A percentile compares a stretch with the other conserved stretches of the same genome.
Conservation (phyloP, 2,888 invertebrate genomes). For the Ernsta delagoae region DNA sequence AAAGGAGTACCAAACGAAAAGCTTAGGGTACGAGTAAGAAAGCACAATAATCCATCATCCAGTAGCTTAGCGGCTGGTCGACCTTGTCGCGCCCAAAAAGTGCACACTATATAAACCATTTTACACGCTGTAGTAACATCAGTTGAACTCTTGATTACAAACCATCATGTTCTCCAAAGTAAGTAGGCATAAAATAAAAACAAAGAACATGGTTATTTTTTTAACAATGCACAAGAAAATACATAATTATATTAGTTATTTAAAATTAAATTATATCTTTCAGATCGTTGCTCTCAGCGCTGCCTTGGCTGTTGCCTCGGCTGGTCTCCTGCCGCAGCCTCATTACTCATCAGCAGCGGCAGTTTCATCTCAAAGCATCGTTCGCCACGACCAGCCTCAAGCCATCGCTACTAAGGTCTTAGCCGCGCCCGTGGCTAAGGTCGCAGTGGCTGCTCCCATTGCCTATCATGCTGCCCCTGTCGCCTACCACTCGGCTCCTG, state of each 20-base stretch:
- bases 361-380: conserved; percentile 65
- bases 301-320: conserved; percentile 66
- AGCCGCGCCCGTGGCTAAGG: conserved; percentile 51
- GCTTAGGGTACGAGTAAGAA: conserved; percentile 22
- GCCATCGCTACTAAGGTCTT: conserved; percentile 47
- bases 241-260: not conserved
- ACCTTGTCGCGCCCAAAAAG: conserved; percentile 69
- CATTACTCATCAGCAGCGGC: conserved; percentile 61
- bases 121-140: conserved; percentile 56
- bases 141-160: conserved; percentile 58
- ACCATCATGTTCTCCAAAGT: conserved; percentile 73
- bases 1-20: conserved; percentile 2
- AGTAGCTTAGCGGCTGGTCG: conserved; percentile 60
- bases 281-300: conserved; percentile 69
- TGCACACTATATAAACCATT: conserved; percentile 64
- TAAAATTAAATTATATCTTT: conserved; percentile 36
- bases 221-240: not conserved
- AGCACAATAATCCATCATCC: conserved; percentile 21
- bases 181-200: conserved; percentile 47
- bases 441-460: conserved; percentile 48
- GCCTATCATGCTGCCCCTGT: conserved; percentile 47
- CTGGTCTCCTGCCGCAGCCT: conserved; percentile 62
- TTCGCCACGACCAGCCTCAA: conserved; percentile 65
- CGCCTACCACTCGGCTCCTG: conserved; percentile 50
- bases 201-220: not conserved